These are phyloP conservation scores for Linhomoeus sp. DNA, from an alignment of 2,888 invertebrate genomes.

Conservation along the genomic window DNA sequence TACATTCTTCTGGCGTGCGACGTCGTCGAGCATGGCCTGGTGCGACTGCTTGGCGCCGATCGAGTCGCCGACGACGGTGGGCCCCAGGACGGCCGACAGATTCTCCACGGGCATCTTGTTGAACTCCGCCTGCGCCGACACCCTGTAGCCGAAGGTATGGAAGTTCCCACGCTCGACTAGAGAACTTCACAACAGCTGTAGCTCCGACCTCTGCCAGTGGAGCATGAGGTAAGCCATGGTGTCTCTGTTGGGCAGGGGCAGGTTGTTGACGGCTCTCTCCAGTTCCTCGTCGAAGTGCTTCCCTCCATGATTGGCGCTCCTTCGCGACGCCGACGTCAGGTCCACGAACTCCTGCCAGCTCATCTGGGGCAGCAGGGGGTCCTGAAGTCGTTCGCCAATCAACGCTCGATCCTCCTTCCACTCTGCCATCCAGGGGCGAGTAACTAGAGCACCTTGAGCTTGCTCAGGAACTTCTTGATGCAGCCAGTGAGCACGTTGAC, in stretches of 20 bases:
- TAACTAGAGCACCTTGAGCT: constrained; percentile 37
- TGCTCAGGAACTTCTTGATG: constrained; percentile 76
- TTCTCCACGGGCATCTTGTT: constrained; percentile 80
- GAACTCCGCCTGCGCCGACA: constrained; percentile 9
- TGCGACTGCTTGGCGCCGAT: background rate
- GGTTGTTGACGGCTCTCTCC: constrained; percentile 50
- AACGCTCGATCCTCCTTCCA: too few species aligned
- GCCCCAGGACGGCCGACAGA: constrained; percentile 73
- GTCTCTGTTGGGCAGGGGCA: constrained; percentile 81
- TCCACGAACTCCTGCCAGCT: constrained; percentile 61
- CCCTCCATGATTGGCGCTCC: constrained; percentile 10
- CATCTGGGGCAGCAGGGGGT: constrained; percentile 62
- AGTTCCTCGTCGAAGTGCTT: constrained; percentile 6
- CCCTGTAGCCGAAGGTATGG: constrained; percentile 1
- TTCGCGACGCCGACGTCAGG: constrained; percentile 45
- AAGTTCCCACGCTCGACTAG: background rate
- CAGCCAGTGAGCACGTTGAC: constrained; percentile 76
- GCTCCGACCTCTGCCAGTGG: constrained; percentile 61
- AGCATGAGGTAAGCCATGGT: constrained; percentile 75
- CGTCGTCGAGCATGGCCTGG: background rate
- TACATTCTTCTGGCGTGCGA: background rate
- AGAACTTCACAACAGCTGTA: background rate
- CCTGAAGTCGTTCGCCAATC: too few species aligned
- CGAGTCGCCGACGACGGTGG: constrained; percentile 67
- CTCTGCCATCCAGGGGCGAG: background rate